phyloP scores from a whole-genome alignment of 2,888 invertebrate genomes.

The Chymomyza amoena region DNA sequence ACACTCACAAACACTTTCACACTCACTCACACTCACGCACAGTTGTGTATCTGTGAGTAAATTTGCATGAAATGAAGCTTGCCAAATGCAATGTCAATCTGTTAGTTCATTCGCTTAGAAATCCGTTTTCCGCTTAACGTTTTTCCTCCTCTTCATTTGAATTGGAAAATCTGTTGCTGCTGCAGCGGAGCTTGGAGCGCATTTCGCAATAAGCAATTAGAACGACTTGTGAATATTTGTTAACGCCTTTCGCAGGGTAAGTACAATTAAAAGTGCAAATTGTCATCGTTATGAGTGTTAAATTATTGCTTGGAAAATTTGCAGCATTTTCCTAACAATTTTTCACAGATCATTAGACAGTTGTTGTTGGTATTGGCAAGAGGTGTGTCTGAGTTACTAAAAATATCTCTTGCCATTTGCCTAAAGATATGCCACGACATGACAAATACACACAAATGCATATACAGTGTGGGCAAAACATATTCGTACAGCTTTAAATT shows the following conservation, averaged over 20 bases:
- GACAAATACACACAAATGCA: not conserved
- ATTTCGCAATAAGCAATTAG: not conserved
- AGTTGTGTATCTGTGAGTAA: constrained; percentile 14
- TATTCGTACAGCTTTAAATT: no score
- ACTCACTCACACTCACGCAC: not conserved
- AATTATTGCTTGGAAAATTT: not conserved
- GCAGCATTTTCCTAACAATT: not conserved
- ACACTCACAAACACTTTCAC: not conserved
- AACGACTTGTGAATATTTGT: constrained; percentile 19
- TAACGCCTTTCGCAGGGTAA: constrained; percentile 34
- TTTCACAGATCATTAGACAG: not conserved
- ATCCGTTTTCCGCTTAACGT: constrained; percentile 67
- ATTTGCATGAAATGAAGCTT: constrained; percentile 36
- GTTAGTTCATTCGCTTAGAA: constrained; percentile 52
- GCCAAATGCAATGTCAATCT: constrained; percentile 58
- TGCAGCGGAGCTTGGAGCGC: not conserved
- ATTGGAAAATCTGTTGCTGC: not conserved
- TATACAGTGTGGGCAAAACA: no score
- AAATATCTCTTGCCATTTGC: not conserved
- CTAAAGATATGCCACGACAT: not conserved
- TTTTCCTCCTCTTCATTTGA: constrained; percentile 16
- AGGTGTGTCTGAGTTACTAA: not conserved
- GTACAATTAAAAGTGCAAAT: constrained; percentile 61
- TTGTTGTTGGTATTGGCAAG: not conserved
- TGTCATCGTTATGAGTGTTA: constrained; percentile 19